Base-by-base conservation (phyloP, 2,888 invertebrate species). In the Noctua pronuba region DNA sequence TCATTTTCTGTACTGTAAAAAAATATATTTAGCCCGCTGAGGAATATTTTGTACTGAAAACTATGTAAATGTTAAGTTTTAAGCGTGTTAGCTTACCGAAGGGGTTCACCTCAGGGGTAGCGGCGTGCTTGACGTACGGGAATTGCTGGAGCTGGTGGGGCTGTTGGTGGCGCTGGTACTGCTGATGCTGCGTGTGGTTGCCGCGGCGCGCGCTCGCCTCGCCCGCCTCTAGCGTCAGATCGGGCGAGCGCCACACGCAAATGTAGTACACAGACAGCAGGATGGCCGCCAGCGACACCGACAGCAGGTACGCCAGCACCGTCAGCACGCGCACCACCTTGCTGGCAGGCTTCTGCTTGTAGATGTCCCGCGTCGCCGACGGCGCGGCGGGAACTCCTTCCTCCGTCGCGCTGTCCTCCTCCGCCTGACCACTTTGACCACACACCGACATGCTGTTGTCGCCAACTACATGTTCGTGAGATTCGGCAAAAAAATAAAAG, bases 211-310 rank as follows among this genome's bases (percentile, higher is more conserved):
- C 92, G 86, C 86, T 89, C 55, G 88, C 83, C 71, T 90, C 90
- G 78, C 11, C 49, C 1, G 91, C 91, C 69, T 18, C 83, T 49
- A 92, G 92, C 58, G 95, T 94, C 73, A 97, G 96, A 77, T 97
- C 97, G 2, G 98, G 98, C 13, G 96, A 95, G 90, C 98, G 97
- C 98, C 98, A 98, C 90, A 98, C 97, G 91, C 98, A 98, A 83
- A 98, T 97, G 94, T 98, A 98, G 94, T 98, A 98, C 73, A 98
- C 97, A 44, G 98, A 98, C 70, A 98, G 96, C 71, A 98, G 97
- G 88, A 98, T 98, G 11, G 98, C 98, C 10, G 98, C 98, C 94
- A 98, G 97, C n/a, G 98, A 98, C 68, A 98, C 98, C n/a, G 98
- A 98, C 84, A 98, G 96, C 87, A 98, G 97, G 94, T 98, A 98